Evolutionary conservation across 2,888 invertebrate species (phyloP).

Genomic region (Rosalia funebris): DNA sequence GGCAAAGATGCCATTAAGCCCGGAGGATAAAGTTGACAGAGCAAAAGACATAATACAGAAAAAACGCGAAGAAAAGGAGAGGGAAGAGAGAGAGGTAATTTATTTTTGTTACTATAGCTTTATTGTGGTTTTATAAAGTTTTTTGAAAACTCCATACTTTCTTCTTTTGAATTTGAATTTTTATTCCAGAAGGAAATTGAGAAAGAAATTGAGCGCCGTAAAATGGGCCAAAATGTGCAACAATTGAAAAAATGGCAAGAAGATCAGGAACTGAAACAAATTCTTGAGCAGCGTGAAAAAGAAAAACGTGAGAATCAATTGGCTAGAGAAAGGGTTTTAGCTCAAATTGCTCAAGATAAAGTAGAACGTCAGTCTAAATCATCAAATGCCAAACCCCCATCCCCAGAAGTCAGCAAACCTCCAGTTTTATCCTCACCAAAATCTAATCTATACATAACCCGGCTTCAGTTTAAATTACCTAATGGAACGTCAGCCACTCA

Average conservation of each 20-base stretch:
- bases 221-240: conserved; percentile 77
- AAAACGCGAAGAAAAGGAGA: conserved; percentile 72
- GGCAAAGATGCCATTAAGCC: conserved; percentile 44
- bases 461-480: conserved; percentile 88
- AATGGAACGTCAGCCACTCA: conserved; percentile 81
- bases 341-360: conserved; percentile 88
- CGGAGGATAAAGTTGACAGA: conserved; percentile 71
- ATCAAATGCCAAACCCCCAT: conserved; percentile 22
- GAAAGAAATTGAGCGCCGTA: conserved; percentile 77
- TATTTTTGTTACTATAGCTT: conserved; percentile 14
- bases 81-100: conserved; percentile 74
- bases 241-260: conserved; percentile 77
- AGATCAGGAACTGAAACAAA: conserved; percentile 78
- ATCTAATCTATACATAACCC: conserved; percentile 65
- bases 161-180: no score
- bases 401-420: conserved; percentile 28
- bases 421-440: conserved; percentile 35
- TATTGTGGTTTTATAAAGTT: conserved; percentile 48
- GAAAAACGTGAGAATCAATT: conserved; percentile 80
- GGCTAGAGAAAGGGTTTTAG: conserved; percentile 80
- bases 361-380: conserved; percentile 70
- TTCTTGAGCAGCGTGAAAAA: conserved; percentile 77
- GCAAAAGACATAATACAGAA: conserved; percentile 76
- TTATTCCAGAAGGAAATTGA: conserved; percentile 53
- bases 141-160: no score